Conservation (phyloP, 2,888 invertebrate species). For the Uropetala carovei region DNA sequence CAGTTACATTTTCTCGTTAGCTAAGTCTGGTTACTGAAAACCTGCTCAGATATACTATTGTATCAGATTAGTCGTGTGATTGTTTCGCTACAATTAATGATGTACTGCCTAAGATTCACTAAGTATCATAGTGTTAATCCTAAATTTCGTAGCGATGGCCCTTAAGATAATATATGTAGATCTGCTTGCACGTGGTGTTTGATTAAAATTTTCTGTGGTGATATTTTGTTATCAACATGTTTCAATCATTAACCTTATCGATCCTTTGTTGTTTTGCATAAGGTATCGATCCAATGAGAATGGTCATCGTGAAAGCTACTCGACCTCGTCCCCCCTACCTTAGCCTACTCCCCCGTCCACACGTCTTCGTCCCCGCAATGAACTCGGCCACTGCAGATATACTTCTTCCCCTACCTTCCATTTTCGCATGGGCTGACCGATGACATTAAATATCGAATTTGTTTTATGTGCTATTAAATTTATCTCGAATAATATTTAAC, state of each 20-base stretch:
- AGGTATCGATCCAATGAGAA: conserved; percentile 57
- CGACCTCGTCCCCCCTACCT: conserved; percentile 56
- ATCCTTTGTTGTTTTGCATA: background rate
- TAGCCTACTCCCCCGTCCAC: conserved; percentile 64
- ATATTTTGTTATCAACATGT: background rate
- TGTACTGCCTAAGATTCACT: background rate
- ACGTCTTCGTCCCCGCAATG: conserved; percentile 61
- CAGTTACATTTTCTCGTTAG: background rate
- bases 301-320: conserved; percentile 61
- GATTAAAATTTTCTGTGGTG: background rate
- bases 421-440: conserved; percentile 39
- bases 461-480: background rate
- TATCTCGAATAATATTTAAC: background rate
- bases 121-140: background rate
- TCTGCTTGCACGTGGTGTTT: conserved; percentile 19
- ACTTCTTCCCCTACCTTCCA: conserved; percentile 51
- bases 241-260: background rate
- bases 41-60: background rate
- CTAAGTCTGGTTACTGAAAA: background rate
- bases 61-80: too few species aligned
- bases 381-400: conserved; percentile 66
- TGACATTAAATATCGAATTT: background rate
- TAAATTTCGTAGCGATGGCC: too few species aligned
- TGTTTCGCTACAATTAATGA: background rate
- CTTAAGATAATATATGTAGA: too few species aligned